A percentile compares a stretch with the other conserved stretches of the same genome.
phyloP scores from a whole-genome alignment of 2,797 vertebrate species.

The Numenius phaeopus region DNA sequence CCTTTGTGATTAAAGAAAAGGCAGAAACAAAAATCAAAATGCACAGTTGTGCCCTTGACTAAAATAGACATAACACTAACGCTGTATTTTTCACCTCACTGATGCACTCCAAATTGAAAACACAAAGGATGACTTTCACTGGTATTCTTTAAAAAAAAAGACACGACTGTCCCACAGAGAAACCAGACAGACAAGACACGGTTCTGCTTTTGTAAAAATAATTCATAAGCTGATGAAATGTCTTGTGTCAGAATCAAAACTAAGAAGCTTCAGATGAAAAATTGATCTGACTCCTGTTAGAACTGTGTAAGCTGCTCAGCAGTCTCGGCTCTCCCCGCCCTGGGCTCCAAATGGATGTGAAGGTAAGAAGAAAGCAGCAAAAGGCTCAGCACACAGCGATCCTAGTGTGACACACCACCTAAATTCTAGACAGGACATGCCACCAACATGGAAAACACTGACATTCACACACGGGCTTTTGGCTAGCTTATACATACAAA shows the following conservation, averaged over 20 bases:
- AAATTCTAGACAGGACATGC: not conserved
- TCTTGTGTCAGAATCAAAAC: conserved; percentile 23
- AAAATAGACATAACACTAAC: not conserved
- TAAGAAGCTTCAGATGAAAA: conserved; percentile 12
- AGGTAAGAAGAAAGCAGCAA: not conserved
- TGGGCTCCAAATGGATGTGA: not conserved
- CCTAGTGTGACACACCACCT: not conserved
- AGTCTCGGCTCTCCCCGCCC: rapidly evolving
- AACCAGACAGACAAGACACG: not conserved
- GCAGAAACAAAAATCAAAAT: conserved; percentile 37
- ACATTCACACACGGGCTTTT: not conserved
- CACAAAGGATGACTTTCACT: conserved; percentile 12
- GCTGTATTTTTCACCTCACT: conserved; percentile 38
- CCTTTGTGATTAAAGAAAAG: conserved; percentile 30
- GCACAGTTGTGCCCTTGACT: conserved; percentile 15
- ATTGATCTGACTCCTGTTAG: not conserved
- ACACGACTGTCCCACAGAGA: conserved; percentile 21
- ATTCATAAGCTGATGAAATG: conserved; percentile 37
- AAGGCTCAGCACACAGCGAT: not conserved
- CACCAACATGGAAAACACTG: not conserved
- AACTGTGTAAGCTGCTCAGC: not conserved
- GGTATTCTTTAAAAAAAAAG: not conserved
- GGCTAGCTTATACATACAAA: not conserved
- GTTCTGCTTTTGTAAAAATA: conserved; percentile 25
- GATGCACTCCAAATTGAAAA: not conserved